Evolutionary conservation across 1,140 invertebrate genomes (phyloP), one percentile per base, ranked within the genome.

Genomic region (Drosophila busckii): DNA sequence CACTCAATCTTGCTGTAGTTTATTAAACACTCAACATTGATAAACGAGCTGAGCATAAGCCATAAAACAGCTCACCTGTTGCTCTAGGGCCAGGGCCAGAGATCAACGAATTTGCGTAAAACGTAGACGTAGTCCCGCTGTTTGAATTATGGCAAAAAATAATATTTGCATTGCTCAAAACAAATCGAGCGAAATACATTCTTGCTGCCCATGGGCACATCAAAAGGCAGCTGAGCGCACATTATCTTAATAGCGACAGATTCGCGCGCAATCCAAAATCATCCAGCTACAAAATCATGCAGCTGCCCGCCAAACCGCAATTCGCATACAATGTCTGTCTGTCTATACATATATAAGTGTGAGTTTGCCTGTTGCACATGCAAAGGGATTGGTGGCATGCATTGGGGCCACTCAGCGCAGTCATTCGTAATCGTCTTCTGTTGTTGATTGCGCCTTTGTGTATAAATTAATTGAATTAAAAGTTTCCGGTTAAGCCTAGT

Each of bases 401-500:
- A n/a, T n/a, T n/a, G n/a, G n/a, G n/a, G n/a, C n/a, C n/a, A n/a
- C n/a, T n/a, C n/a, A n/a, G n/a, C 9, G 15, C 1, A 6, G 25
- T 29, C 32, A 29, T 12, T 31, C 19, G 56, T 38, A 64, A 53
- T 60, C 59, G 55, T 48, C 75, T 75, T 71, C n/a, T n/a, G n/a
- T 48, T 70, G 69, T 70, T 82, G 75, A 82, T 82, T 82, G 71
- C 76, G 80, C 82, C 73, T 76, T 84, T 84, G 67, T 84, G 82
- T 73, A 75, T 80, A 80, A 84, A 84, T 84, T 84, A 84, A 84
- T 84, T 84, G 84, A 84, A 84, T 84, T 84, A 84, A 84, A 84
- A 84, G 75, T 84, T 84, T 84, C 82, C 82, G 83, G 82, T 84
- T 84, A 84, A 80, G 65, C 82, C 80, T 82, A 35, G 54, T 22